phyloP scores from a whole-genome alignment of 2,797 vertebrate genomes.

The Characodon lateralis region DNA sequence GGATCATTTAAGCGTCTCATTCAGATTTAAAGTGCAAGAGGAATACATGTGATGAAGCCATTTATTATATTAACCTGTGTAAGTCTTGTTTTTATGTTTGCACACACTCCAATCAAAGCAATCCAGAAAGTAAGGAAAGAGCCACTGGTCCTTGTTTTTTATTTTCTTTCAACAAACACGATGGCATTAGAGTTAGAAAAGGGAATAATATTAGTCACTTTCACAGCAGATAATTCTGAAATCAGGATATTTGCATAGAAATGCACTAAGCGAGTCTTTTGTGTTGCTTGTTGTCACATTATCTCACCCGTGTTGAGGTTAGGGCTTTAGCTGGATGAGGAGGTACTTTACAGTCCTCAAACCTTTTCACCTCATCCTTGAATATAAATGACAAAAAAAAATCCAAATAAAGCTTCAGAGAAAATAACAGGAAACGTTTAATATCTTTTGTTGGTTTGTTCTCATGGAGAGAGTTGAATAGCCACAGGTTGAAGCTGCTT shows the following conservation, averaged over 20 bases:
- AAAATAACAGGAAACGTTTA: background rate
- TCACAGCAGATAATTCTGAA: conserved; percentile 36
- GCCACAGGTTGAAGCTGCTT: background rate
- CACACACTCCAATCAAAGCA: conserved; percentile 30
- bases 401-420: background rate
- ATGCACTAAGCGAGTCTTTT: conserved; percentile 66
- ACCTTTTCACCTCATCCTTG: background rate
- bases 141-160: background rate
- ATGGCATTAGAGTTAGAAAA: conserved; percentile 74
- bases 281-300: conserved; percentile 39
- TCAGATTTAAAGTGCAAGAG: background rate
- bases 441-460: background rate
- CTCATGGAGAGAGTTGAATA: background rate
- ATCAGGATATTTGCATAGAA: conserved; percentile 42
- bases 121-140: background rate
- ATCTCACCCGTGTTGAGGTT: conserved; percentile 41
- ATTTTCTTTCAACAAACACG: conserved; percentile 1
- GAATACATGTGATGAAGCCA: background rate
- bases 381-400: background rate
- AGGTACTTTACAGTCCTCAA: conserved; percentile 27
- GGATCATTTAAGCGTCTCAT: background rate
- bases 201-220: conserved; percentile 69
- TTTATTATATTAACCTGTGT: conserved; percentile 7
- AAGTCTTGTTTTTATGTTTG: conserved; percentile 31
- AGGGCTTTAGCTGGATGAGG: conserved; percentile 25